A percentile compares a stretch with the other conserved stretches of the same genome.
phyloP scores from a whole-genome alignment of 2,797 vertebrate genomes.

The Anomalospiza imberbis region DNA sequence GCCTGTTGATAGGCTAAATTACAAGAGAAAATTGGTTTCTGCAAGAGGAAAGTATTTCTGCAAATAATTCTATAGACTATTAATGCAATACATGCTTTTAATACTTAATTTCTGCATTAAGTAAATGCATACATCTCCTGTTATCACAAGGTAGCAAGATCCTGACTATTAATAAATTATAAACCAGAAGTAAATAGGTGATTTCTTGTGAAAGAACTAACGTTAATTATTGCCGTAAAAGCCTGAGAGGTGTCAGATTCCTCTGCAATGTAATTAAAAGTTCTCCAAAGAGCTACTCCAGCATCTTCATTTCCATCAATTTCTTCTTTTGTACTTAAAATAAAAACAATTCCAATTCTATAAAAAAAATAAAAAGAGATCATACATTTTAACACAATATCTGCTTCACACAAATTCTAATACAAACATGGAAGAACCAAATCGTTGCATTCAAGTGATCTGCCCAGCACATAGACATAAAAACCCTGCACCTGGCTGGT shows the following conservation, averaged over 20 bases:
- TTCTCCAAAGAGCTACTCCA: slow-evolving; percentile 88
- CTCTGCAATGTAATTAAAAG: slow-evolving; percentile 88
- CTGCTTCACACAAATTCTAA: not conserved
- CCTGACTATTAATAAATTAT: not conserved
- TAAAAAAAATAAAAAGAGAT: slow-evolving; percentile 11
- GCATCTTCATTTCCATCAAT: slow-evolving; percentile 84
- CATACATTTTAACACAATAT: not conserved
- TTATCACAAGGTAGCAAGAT: not conserved
- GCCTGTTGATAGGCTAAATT: not conserved
- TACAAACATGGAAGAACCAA: not conserved
- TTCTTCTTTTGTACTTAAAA: slow-evolving; percentile 85
- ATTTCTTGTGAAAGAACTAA: slow-evolving; percentile 73
- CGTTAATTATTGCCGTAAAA: slow-evolving; percentile 83
- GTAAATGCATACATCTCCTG: not conserved
- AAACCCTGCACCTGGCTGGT: not conserved
- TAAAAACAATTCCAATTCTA: slow-evolving; percentile 96
- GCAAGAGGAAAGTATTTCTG: not conserved
- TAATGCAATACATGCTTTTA: not conserved
- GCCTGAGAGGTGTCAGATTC: slow-evolving; percentile 86
- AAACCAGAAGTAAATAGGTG: not conserved
- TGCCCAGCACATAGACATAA: fast-evolving
- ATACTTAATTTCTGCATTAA: not conserved
- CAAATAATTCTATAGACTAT: not conserved
- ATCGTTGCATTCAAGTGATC: not conserved
- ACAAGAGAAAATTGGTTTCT: not conserved